These are phyloP conservation scores for Pheucticus melanocephalus DNA, from an alignment of 2,113 vertebrate species.

Conservation along the genomic window DNA sequence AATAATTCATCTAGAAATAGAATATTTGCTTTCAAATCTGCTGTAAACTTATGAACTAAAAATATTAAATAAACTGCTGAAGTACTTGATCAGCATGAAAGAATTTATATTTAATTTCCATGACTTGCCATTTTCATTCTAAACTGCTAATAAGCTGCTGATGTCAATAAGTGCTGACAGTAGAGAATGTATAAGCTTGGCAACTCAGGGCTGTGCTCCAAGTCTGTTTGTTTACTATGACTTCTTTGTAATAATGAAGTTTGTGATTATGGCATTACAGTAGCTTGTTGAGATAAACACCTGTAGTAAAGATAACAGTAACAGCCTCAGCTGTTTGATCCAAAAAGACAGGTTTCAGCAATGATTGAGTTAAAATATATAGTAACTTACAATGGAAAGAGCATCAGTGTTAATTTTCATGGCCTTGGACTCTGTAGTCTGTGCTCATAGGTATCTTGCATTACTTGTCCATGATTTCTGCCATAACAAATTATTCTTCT, in stretches of 20 bases:
- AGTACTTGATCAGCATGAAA: slow-evolving; percentile 6
- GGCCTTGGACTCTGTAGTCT: neutral
- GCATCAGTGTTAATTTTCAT: neutral
- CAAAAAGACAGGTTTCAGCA: neutral
- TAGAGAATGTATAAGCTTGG: neutral
- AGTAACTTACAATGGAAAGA: neutral
- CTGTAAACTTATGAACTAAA: neutral
- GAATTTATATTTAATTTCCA: neutral
- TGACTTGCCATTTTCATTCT: slow-evolving; percentile 16
- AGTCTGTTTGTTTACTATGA: slow-evolving; percentile 17
- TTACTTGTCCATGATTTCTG: neutral
- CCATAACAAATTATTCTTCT: neutral
- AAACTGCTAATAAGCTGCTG: neutral
- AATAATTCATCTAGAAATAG: neutral
- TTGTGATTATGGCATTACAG: neutral
- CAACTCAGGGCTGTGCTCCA: neutral
- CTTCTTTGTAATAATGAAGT: neutral
- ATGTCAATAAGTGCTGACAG: neutral
- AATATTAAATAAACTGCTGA: neutral
- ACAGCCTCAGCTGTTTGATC: neutral
- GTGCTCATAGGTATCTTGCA: neutral
- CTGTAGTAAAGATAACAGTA: neutral
- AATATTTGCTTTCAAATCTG: neutral
- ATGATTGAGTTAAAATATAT: neutral
- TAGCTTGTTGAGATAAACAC: neutral